Conservation (phyloP, 2,797 vertebrate genomes). For the Benthosema pterotum region DNA sequence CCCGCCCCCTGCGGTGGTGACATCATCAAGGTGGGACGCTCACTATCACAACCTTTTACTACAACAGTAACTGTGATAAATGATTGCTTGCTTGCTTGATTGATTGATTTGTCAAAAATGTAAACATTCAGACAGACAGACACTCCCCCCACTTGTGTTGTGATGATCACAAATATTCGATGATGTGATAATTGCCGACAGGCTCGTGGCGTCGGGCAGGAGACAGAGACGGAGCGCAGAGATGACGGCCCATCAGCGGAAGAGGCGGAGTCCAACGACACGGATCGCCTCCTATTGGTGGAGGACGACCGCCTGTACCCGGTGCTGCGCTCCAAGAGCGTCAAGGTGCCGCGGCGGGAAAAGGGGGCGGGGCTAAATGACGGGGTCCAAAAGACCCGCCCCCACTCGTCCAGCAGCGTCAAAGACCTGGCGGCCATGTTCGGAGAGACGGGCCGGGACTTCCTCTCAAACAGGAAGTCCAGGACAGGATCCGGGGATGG, state of each 20-base stretch:
- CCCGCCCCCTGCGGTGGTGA: slow-evolving; percentile 63
- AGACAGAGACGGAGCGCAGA: background rate
- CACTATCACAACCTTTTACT: slow-evolving; percentile 10
- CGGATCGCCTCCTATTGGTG: slow-evolving; percentile 73
- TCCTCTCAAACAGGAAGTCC: background rate
- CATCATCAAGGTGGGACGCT: background rate
- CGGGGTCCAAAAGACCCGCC: slow-evolving; percentile 66
- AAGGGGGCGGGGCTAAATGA: slow-evolving; percentile 71
- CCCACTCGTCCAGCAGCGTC: slow-evolving; percentile 78
- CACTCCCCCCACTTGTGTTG: no score
- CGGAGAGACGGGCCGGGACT: slow-evolving; percentile 30
- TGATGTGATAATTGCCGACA: no score
- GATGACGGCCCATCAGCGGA: slow-evolving; percentile 1
- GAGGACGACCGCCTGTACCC: slow-evolving; percentile 78
- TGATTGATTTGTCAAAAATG: no score
- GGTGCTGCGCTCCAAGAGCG: slow-evolving; percentile 89
- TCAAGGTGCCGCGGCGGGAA: slow-evolving; percentile 79
- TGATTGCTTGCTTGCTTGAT: no score
- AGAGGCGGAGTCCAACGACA: slow-evolving; percentile 58
- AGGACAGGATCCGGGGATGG: background rate
- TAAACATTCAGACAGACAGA: no score
- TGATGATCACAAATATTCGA: no score
- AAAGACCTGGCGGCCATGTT: slow-evolving; percentile 78
- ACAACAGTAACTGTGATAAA: no score
- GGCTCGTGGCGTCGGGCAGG: no score